Evolutionary conservation across 2,888 invertebrate species (phyloP).

Genomic region (Meliscaeva auricollis): DNA sequence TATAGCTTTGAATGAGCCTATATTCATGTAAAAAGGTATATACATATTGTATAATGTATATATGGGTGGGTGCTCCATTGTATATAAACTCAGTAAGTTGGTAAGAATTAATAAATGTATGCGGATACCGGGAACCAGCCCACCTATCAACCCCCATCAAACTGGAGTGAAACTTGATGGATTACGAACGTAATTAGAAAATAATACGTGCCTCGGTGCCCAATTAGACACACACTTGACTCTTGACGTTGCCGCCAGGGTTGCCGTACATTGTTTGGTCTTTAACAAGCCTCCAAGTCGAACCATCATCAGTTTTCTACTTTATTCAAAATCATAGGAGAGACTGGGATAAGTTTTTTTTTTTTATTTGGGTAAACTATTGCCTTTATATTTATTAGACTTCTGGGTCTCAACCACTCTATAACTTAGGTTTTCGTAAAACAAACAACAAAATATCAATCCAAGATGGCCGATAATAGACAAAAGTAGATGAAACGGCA

Average conservation of each 20-base stretch:
- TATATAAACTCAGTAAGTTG: constrained; percentile 15
- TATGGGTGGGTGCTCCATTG: constrained; percentile 40
- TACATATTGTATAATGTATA: background rate
- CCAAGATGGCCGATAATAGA: too few species aligned
- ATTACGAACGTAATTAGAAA: constrained; percentile 72
- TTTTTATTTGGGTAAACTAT: background rate
- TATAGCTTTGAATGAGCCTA: background rate
- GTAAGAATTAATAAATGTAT: constrained; percentile 59
- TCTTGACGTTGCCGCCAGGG: constrained; percentile 52
- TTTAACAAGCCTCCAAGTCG: constrained; percentile 45
- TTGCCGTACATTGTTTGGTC: constrained; percentile 20
- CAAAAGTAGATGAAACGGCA: too few species aligned
- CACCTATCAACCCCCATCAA: constrained; percentile 73
- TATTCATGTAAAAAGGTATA: background rate
- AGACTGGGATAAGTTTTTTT: background rate
- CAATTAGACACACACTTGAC: constrained; percentile 68
- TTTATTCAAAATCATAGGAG: constrained; percentile 17
- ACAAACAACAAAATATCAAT: too few species aligned
- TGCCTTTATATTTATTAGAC: too few species aligned
- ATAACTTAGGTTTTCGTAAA: too few species aligned
- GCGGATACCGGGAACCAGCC: constrained; percentile 62
- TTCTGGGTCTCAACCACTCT: too few species aligned
- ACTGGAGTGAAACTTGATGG: constrained; percentile 58
- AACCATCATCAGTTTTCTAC: constrained; percentile 32
- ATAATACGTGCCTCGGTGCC: constrained; percentile 65